These are phyloP conservation scores for Patella ulyssiponensis DNA, from an alignment of 2,888 invertebrate species.

Conservation along the genomic window DNA sequence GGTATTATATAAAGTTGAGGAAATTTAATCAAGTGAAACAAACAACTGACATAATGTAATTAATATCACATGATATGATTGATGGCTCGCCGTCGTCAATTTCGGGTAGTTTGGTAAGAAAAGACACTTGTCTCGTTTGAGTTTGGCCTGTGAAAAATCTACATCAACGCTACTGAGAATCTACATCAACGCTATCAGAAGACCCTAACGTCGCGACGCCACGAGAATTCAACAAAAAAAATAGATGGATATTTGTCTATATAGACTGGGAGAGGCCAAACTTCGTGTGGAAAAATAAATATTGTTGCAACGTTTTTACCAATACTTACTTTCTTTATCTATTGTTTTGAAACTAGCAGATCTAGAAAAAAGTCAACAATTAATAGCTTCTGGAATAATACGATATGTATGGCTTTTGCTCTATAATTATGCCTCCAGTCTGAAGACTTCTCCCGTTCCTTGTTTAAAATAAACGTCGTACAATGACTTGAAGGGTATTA, in stretches of 20 bases:
- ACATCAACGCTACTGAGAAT: not conserved
- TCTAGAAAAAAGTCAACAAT: conserved; percentile 3
- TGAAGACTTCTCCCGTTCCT: no score
- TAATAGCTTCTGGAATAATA: not conserved
- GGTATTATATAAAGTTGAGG: no score
- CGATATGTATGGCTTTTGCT: no score
- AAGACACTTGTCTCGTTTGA: not conserved
- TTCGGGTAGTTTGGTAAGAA: not conserved
- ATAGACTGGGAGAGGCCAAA: conserved; percentile 5
- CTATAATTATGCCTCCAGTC: no score
- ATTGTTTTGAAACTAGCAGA: not conserved
- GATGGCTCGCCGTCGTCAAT: not conserved
- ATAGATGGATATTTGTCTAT: not conserved
- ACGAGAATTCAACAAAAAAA: not conserved
- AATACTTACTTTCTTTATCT: not conserved
- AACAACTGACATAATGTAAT: conserved; percentile 2
- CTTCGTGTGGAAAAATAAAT: conserved; percentile 11
- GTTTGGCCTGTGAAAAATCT: not conserved
- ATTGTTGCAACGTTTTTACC: not conserved
- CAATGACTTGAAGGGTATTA: no score
- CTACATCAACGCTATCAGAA: conserved; percentile 1
- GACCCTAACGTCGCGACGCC: not conserved
- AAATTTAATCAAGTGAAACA: not conserved
- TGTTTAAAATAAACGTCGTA: no score
- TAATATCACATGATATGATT: conserved; percentile 9